Evolutionary conservation across 2,113 vertebrate species (phyloP).

Genomic region (Apeltes quadracus): DNA sequence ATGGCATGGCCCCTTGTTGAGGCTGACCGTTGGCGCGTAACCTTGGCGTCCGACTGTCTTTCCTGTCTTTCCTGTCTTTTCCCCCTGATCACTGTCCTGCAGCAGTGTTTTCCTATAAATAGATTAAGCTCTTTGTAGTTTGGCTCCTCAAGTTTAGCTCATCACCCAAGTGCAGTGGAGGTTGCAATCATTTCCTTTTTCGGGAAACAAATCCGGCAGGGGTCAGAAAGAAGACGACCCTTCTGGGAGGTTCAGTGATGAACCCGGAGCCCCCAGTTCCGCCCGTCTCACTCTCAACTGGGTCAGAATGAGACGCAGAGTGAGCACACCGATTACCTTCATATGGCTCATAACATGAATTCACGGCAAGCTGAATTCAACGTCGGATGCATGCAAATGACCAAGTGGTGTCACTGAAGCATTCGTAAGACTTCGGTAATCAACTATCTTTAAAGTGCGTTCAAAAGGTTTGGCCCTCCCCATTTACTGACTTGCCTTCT

Average conservation of each 20-base stretch:
- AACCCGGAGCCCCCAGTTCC: constrained; percentile 63
- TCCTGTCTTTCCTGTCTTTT: constrained; percentile 53
- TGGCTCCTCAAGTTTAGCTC: constrained; percentile 57
- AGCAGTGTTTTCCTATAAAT: constrained; percentile 82
- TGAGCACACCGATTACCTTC: constrained; percentile 26
- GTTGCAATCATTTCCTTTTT: constrained; percentile 76
- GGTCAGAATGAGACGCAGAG: constrained; percentile 39
- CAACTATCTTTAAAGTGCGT: neutral
- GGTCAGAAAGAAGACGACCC: constrained; percentile 69
- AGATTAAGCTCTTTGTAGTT: constrained; percentile 77
- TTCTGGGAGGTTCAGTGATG: constrained; percentile 59
- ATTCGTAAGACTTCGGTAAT: neutral
- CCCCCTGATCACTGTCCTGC: constrained; percentile 66
- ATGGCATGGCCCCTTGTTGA: constrained; percentile 47
- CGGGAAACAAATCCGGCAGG: constrained; percentile 64
- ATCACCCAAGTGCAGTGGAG: constrained; percentile 70
- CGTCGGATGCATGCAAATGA: neutral
- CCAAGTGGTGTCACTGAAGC: neutral
- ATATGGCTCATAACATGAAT: constrained; percentile 29
- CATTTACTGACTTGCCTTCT: too few species aligned
- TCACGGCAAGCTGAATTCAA: constrained; percentile 11
- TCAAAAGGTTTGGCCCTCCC: neutral
- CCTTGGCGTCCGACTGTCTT: constrained; percentile 61
- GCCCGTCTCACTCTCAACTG: constrained; percentile 8
- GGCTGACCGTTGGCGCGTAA: constrained; percentile 61